A percentile compares a stretch with the other conserved stretches of the same genome.
phyloP scores from a whole-genome alignment of 2,888 invertebrate species.

The Euplexia lucipara region DNA sequence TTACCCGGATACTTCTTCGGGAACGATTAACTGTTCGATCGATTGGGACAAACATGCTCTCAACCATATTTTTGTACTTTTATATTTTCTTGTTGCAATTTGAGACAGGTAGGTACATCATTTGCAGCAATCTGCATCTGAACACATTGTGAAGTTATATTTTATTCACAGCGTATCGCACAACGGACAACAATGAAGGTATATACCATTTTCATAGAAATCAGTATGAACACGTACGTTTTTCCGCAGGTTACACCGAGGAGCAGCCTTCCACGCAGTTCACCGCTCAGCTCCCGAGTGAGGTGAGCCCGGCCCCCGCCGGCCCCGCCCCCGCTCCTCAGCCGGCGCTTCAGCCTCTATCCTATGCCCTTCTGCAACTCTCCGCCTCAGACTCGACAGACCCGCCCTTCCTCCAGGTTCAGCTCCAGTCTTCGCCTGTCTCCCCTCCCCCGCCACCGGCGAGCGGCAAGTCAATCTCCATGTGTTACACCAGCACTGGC shows the following conservation, averaged over 20 bases:
- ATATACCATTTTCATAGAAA: too few species aligned
- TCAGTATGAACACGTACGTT: not conserved
- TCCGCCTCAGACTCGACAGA: slow-evolving; percentile 85
- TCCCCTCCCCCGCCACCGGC: slow-evolving; percentile 89
- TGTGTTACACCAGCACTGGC: slow-evolving; percentile 96
- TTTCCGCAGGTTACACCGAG: slow-evolving; percentile 93
- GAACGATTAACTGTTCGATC: not conserved
- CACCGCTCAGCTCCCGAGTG: slow-evolving; percentile 94
- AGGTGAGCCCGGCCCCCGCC: slow-evolving; percentile 92
- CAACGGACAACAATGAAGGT: too few species aligned
- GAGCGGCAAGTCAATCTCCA: slow-evolving; percentile 94
- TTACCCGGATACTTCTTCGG: not conserved
- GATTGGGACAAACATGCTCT: not conserved
- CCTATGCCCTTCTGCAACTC: slow-evolving; percentile 88
- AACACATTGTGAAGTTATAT: not conserved
- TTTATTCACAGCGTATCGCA: too few species aligned
- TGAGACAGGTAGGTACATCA: not conserved
- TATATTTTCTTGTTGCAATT: not conserved
- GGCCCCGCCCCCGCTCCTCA: slow-evolving; percentile 76
- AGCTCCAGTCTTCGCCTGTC: slow-evolving; percentile 88
- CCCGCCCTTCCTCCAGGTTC: slow-evolving; percentile 85
- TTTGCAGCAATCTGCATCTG: not conserved
- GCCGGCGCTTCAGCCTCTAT: slow-evolving; percentile 84
- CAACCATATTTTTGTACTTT: not conserved
- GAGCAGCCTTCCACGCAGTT: slow-evolving; percentile 95